Percentiles rank a stretch among this genome's conserved stretches.
Conservation (phyloP, 2,113 vertebrate genomes). For the Rattus norvegicus region DNA sequence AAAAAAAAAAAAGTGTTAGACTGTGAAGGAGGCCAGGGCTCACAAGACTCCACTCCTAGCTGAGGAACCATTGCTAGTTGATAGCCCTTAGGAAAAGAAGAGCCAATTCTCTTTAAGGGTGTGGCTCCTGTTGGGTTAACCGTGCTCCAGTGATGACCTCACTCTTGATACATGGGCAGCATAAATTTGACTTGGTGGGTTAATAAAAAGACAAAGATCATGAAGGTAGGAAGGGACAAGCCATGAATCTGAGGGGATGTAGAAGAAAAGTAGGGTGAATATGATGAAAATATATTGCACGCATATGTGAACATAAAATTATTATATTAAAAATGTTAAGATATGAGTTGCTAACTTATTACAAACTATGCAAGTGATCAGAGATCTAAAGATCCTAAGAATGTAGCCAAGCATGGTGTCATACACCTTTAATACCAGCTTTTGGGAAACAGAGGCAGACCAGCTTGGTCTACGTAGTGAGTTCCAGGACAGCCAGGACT, state of each 20-base stretch:
- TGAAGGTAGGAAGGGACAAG: neutral
- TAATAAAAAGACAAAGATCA: neutral
- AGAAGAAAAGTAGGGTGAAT: neutral
- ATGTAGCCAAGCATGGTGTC: neutral
- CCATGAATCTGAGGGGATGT: neutral
- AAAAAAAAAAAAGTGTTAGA: neutral
- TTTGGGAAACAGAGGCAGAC: neutral
- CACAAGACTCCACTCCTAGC: neutral
- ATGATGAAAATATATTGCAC: neutral
- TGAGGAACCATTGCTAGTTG: neutral
- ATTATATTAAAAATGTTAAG: neutral
- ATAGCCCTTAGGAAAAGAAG: neutral
- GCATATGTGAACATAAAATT: neutral
- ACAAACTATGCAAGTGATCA: neutral
- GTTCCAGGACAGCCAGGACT: neutral
- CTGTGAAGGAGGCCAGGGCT: neutral
- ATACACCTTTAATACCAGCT: neutral
- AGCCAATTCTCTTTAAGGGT: neutral
- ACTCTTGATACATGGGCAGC: neutral
- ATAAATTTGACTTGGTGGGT: neutral
- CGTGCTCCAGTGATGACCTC: neutral
- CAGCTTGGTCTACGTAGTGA: too few relatives aligned
- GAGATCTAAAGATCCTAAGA: neutral
- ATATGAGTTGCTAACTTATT: neutral
- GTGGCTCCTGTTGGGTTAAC: neutral